phyloP scores from a whole-genome alignment of 2,797 vertebrate genomes.

The Iguana delicatissima region DNA sequence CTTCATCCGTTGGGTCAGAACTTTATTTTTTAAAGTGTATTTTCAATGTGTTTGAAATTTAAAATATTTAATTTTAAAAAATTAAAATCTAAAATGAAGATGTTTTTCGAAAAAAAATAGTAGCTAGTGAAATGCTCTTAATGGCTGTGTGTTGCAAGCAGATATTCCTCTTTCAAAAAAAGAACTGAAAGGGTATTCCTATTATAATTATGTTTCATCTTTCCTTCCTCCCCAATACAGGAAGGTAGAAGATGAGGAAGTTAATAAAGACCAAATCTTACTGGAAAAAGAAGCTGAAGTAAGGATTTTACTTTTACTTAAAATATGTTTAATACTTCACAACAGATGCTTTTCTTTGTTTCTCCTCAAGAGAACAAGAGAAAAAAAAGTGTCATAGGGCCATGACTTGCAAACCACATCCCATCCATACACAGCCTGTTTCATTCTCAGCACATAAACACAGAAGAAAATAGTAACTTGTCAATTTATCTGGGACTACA shows the following conservation, averaged over 20 bases:
- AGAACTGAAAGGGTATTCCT: conserved; percentile 9
- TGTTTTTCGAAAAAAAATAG: background rate
- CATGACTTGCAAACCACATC: background rate
- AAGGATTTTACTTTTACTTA: conserved; percentile 46
- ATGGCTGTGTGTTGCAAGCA: background rate
- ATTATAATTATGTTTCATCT: conserved; percentile 16
- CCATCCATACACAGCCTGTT: background rate
- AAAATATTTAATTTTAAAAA: no score
- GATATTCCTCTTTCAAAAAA: conserved; percentile 23
- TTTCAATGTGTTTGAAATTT: no score
- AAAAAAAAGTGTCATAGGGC: background rate
- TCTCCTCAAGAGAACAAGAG: background rate
- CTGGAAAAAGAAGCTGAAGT: conserved; percentile 99
- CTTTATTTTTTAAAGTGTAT: no score
- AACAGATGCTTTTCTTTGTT: background rate
- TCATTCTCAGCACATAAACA: background rate
- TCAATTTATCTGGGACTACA: background rate
- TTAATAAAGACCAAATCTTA: conserved; percentile 97
- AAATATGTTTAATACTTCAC: background rate
- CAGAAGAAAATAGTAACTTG: background rate
- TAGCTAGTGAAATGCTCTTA: background rate
- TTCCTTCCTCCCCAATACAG: conserved; percentile 72
- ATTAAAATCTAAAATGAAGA: no score
- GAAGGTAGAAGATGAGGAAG: conserved; percentile 94
- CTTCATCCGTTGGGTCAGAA: no score